Percentiles rank a stretch among this genome's conserved stretches.
These are phyloP conservation scores for Syngnathoides biaculeatus DNA, from an alignment of 2,113 vertebrate species.

Conservation along the genomic window DNA sequence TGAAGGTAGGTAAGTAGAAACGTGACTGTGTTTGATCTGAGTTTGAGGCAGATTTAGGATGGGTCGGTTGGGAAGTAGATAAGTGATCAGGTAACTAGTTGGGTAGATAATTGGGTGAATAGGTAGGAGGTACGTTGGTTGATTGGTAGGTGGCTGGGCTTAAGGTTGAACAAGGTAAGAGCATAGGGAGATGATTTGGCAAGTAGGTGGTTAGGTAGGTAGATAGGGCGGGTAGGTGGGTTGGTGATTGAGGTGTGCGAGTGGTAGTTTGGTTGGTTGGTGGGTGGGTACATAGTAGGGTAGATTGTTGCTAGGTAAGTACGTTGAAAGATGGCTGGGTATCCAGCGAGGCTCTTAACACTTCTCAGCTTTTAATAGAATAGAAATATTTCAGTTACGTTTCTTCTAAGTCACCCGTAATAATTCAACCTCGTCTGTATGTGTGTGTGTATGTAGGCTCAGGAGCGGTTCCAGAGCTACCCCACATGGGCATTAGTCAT, in stretches of 20 bases:
- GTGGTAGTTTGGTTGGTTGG: neutral
- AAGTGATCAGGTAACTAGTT: neutral
- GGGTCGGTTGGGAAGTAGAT: neutral
- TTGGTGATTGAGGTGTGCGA: neutral
- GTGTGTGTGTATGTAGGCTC: conserved; percentile 76
- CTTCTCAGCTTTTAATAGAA: neutral
- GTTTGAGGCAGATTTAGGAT: neutral
- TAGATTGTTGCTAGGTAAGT: neutral
- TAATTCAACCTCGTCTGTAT: conserved; percentile 8
- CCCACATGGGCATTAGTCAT: conserved; percentile 89
- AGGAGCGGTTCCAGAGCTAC: conserved; percentile 89
- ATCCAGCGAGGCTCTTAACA: no score
- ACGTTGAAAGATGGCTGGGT: no score
- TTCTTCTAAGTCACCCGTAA: neutral
- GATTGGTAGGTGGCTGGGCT: no score
- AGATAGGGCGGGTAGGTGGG: neutral
- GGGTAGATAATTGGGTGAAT: no score
- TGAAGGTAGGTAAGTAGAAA: neutral
- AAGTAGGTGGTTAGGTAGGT: no score
- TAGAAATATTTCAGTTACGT: neutral
- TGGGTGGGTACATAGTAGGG: no score
- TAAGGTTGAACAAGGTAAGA: no score
- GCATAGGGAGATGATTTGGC: no score
- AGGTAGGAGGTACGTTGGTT: no score
- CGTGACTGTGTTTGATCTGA: neutral